phyloP scores from a whole-genome alignment of 2,888 invertebrate species.

The Sclerodermus sp. region DNA sequence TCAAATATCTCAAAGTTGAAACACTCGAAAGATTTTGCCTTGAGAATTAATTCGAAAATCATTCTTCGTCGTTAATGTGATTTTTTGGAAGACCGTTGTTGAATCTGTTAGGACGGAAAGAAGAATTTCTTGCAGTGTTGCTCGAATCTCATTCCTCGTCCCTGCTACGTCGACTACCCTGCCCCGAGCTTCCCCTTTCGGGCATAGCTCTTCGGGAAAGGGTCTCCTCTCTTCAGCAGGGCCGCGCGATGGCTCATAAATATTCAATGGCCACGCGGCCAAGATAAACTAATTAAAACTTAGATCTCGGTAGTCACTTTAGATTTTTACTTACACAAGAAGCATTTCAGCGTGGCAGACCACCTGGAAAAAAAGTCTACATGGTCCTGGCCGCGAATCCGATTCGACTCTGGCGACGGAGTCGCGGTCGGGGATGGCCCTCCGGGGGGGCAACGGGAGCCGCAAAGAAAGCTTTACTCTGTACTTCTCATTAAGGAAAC shows the following conservation, averaged over 20 bases:
- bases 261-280: conserved; percentile 59
- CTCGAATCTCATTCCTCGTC: conserved; percentile 3
- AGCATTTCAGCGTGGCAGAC: conserved; percentile 54
- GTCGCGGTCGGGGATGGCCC: background rate
- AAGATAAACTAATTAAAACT: conserved; percentile 60
- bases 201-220: conserved; percentile 3
- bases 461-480: conserved; percentile 57
- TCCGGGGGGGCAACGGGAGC: conserved; percentile 4
- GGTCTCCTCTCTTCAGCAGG: conserved; percentile 23
- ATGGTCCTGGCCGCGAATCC: conserved; percentile 45
- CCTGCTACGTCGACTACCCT: background rate
- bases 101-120: no score
- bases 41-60: no score
- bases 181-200: background rate
- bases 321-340: conserved; percentile 59
- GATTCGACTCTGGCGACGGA: conserved; percentile 31
- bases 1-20: no score
- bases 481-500: conserved; percentile 58
- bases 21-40: no score
- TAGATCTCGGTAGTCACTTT: conserved; percentile 59
- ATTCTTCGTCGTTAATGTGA: no score
- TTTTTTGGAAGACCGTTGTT: no score
- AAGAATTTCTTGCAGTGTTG: background rate
- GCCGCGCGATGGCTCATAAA: conserved; percentile 52
- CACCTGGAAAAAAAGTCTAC: conserved; percentile 52